Evolutionary conservation across 1,140 invertebrate genomes (phyloP).

Genomic region (Charaxes varanes): DNA sequence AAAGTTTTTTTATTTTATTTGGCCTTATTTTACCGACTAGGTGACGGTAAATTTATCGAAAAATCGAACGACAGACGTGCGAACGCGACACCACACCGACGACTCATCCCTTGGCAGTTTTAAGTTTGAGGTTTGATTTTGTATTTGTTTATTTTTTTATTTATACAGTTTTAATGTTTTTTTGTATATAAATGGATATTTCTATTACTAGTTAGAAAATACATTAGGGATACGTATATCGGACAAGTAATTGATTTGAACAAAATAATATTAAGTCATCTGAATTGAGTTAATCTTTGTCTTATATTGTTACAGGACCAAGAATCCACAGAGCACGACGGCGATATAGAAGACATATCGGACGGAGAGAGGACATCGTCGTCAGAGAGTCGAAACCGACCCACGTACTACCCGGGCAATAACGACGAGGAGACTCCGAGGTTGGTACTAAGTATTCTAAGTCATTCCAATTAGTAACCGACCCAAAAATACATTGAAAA

Average conservation of each 20-base stretch:
- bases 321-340: conserved; percentile 88
- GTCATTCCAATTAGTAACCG: too few species aligned
- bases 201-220: conserved; percentile 9
- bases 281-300: too few species aligned
- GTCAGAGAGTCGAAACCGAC: conserved; percentile 76
- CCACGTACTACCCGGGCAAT: conserved; percentile 76
- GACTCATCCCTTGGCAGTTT: conserved; percentile 82
- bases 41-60: conserved; percentile 67
- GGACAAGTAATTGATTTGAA: too few species aligned
- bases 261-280: too few species aligned
- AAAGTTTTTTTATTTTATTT: conserved; percentile 24
- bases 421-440: conserved; percentile 72
- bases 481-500: too few species aligned
- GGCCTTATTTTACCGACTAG: conserved; percentile 36
- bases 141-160: conserved; percentile 28
- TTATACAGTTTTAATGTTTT: conserved; percentile 20
- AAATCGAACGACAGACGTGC: conserved; percentile 64
- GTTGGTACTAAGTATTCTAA: conserved; percentile 30
- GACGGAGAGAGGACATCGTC: conserved; percentile 87
- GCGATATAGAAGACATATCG: conserved; percentile 89
- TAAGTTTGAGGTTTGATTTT: conserved; percentile 78
- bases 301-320: conserved; percentile 76
- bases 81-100: conserved; percentile 79
- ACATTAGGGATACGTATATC: too few species aligned
- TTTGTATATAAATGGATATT: too few species aligned